These are phyloP conservation scores for Aphelenchoides bicaudatus DNA, from an alignment of 2,888 invertebrate genomes.

Conservation along the genomic window DNA sequence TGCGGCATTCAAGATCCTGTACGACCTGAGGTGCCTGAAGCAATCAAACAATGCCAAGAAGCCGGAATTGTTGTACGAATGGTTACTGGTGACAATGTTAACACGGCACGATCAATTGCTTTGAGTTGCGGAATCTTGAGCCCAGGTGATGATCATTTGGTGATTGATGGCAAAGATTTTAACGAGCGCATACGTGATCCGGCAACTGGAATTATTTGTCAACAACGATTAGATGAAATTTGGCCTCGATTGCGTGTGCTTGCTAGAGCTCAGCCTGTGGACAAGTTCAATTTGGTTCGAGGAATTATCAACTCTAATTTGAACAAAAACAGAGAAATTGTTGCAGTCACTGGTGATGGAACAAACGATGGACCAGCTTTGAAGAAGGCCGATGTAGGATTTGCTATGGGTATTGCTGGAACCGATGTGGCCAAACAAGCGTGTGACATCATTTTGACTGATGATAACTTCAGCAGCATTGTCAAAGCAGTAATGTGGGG, in stretches of 20 bases:
- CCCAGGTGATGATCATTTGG: constrained; percentile 84
- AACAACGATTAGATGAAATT: constrained; percentile 55
- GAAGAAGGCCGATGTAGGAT: constrained; percentile 66
- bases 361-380: constrained; percentile 66
- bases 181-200: constrained; percentile 67
- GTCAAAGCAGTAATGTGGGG: constrained; percentile 67
- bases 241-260: constrained; percentile 64
- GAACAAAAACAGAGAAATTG: constrained; percentile 60
- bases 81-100: constrained; percentile 85
- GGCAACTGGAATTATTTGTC: constrained; percentile 36
- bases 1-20: constrained; percentile 87
- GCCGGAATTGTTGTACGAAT: constrained; percentile 97
- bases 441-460: constrained; percentile 69
- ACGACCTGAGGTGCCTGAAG: constrained; percentile 78
- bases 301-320: constrained; percentile 62
- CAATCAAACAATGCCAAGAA: constrained; percentile 88
- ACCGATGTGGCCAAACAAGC: constrained; percentile 99
- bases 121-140: constrained; percentile 91
- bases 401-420: constrained; percentile 82
- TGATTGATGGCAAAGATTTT: constrained; percentile 95
- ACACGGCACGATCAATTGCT: constrained; percentile 95
- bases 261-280: constrained; percentile 64
- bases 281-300: constrained; percentile 64
- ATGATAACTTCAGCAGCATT: constrained; percentile 65
- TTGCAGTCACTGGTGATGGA: constrained; percentile 66